Conservation (phyloP, 2,888 invertebrate genomes). For the Asteroscopus sphinx region DNA sequence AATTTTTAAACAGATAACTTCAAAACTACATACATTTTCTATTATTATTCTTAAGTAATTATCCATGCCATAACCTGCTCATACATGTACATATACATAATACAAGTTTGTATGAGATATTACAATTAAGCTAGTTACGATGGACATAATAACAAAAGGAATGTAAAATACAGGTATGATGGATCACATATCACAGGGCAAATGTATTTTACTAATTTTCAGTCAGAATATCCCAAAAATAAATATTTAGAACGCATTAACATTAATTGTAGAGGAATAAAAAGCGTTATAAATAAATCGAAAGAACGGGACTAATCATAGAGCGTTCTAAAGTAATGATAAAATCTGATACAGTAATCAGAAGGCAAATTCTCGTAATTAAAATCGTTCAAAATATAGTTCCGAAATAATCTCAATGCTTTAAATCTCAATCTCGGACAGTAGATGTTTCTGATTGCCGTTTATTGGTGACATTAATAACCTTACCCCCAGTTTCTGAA, state of each 20-base stretch:
- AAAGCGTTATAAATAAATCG: background rate
- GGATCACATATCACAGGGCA: slow-evolving; percentile 61
- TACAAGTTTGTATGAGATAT: slow-evolving; percentile 47
- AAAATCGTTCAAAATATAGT: too few relatives aligned
- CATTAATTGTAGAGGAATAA: slow-evolving; percentile 6
- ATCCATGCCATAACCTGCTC: slow-evolving; percentile 45
- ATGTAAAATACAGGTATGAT: slow-evolving; percentile 55
- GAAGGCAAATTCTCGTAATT: too few relatives aligned
- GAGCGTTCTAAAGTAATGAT: slow-evolving; percentile 6
- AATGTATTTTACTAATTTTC: slow-evolving; percentile 45
- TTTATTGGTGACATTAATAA: too few relatives aligned
- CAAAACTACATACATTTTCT: slow-evolving; percentile 56
- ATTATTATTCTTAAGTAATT: slow-evolving; percentile 46
- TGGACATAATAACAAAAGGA: slow-evolving; percentile 52
- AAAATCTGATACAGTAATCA: background rate
- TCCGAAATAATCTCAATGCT: too few relatives aligned
- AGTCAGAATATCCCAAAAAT: slow-evolving; percentile 49
- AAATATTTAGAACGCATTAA: slow-evolving; percentile 31
- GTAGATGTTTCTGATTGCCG: too few relatives aligned
- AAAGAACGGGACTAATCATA: background rate
- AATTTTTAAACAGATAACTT: slow-evolving; percentile 60
- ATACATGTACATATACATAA: slow-evolving; percentile 36
- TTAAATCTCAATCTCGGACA: too few relatives aligned
- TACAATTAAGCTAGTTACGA: slow-evolving; percentile 34
- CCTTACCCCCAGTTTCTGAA: too few relatives aligned